Evolutionary conservation across 2,113 vertebrate species (phyloP).

Genomic region (Ceuthmochares aereus): DNA sequence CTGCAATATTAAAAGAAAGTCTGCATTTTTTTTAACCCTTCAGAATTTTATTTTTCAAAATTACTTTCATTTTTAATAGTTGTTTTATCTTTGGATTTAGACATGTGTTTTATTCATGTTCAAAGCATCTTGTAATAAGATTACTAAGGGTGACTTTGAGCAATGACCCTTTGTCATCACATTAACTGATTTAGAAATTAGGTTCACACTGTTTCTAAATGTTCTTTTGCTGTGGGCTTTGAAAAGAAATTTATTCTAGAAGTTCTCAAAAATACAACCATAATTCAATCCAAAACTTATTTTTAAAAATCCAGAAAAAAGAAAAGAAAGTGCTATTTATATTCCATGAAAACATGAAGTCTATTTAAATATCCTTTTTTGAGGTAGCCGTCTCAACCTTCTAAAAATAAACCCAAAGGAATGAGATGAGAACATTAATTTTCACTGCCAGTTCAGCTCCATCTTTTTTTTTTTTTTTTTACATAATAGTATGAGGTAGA

Average conservation of each 20-base stretch:
- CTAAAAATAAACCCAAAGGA: background rate
- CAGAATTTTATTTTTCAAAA: constrained; percentile 25
- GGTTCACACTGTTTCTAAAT: constrained; percentile 26
- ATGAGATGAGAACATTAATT: background rate
- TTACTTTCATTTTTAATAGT: constrained; percentile 41
- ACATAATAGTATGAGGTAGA: background rate
- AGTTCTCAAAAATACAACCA: background rate
- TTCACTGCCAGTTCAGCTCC: background rate
- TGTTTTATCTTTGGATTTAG: constrained; percentile 44
- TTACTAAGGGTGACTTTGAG: constrained; percentile 49
- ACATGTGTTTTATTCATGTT: constrained; percentile 45
- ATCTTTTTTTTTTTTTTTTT: background rate
- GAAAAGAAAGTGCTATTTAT: background rate
- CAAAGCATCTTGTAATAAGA: constrained; percentile 49
- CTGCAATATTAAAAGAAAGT: constrained; percentile 22
- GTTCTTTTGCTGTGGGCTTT: background rate
- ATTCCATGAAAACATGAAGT: background rate
- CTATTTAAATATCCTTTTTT: background rate
- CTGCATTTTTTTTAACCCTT: constrained; percentile 4
- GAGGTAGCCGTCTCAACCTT: background rate
- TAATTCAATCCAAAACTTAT: background rate
- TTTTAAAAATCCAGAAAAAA: background rate
- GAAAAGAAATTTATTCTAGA: background rate
- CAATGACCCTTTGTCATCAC: constrained; percentile 28
- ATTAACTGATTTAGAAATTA: constrained; percentile 30